phyloP scores from a whole-genome alignment of 2,113 vertebrate species.

The Sigmodon hispidus region DNA sequence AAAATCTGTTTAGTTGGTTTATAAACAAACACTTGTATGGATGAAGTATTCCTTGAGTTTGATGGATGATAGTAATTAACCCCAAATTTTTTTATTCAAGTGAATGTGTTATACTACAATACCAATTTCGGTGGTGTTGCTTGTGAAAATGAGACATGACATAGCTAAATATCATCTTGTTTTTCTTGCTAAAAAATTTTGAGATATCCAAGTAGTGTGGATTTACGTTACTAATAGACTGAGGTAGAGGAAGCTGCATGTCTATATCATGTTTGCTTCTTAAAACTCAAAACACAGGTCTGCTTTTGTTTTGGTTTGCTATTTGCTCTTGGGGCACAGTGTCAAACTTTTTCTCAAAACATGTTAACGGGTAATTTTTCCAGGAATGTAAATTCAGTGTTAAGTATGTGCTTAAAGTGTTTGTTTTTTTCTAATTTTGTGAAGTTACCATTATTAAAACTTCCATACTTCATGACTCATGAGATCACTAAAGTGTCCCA shows the following conservation, averaged over 20 bases:
- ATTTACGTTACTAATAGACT: neutral
- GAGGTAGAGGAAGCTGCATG: neutral
- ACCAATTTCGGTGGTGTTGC: neutral
- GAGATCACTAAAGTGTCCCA: neutral
- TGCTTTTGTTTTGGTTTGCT: neutral
- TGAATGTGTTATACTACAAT: neutral
- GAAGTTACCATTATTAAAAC: neutral
- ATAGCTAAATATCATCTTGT: neutral
- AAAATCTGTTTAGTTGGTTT: neutral
- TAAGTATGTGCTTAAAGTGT: neutral
- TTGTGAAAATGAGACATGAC: neutral
- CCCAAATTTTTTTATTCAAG: neutral
- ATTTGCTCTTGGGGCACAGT: neutral
- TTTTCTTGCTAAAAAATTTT: neutral
- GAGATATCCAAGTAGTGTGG: neutral
- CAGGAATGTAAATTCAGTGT: neutral
- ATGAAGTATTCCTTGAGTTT: neutral
- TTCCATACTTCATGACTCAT: neutral
- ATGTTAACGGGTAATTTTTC: neutral
- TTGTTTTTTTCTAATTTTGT: neutral
- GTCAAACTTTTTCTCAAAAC: neutral
- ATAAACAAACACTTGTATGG: neutral
- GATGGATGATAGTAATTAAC: neutral
- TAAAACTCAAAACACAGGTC: neutral
- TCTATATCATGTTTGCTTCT: neutral